Percentiles rank a stretch among this genome's conserved stretches.
These are phyloP conservation scores for Adelphocoris suturalis DNA, from an alignment of 2,888 invertebrate species.

Conservation along the genomic window DNA sequence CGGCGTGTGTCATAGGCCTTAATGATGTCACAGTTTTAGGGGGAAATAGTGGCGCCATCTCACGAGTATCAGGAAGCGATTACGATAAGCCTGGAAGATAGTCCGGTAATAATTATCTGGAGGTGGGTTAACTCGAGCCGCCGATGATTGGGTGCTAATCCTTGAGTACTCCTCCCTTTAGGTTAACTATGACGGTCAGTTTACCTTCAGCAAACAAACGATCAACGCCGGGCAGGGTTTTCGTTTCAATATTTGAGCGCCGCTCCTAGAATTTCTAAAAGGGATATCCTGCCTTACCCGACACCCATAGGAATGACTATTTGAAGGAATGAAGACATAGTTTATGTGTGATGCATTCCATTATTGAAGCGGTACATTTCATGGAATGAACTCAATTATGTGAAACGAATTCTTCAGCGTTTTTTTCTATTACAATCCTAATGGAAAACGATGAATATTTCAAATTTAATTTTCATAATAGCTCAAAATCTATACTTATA, in stretches of 20 bases:
- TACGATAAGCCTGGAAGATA: not conserved
- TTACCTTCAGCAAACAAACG: slow-evolving; percentile 44
- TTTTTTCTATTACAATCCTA: no score
- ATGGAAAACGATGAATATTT: no score
- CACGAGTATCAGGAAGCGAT: not conserved
- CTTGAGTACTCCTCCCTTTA: slow-evolving; percentile 46
- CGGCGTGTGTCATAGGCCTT: no score
- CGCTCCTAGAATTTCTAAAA: slow-evolving; percentile 68
- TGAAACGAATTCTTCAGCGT: no score
- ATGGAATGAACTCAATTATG: no score
- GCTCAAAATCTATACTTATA: no score
- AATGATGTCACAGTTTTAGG: not conserved
- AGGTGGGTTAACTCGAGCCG: not conserved
- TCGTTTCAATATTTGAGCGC: slow-evolving; percentile 63
- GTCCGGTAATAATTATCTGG: not conserved
- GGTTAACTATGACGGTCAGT: slow-evolving; percentile 55
- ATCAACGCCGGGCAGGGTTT: slow-evolving; percentile 56
- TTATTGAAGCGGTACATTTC: no score
- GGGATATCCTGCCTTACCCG: slow-evolving; percentile 66
- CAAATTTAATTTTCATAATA: no score
- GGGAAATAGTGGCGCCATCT: not conserved
- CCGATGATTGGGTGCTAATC: slow-evolving; percentile 57
- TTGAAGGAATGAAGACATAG: not conserved
- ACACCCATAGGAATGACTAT: not conserved
- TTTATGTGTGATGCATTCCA: no score